Evolutionary conservation across 2,888 invertebrate genomes (phyloP), one percentile per base, ranked within the genome.

Genomic region (Sialis lutaria): DNA sequence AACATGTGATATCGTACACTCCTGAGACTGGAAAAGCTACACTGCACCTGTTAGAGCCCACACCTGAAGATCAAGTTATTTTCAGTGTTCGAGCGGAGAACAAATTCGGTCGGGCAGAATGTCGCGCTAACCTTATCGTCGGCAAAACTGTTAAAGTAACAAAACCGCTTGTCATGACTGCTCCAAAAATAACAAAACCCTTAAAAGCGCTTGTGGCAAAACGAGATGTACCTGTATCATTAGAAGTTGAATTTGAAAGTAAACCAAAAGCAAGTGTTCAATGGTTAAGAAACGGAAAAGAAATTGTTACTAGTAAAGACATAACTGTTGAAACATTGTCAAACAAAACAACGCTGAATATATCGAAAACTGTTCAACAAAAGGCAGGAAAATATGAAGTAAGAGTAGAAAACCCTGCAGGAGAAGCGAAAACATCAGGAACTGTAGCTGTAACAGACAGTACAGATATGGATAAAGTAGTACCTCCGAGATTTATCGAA

Each of bases 341-440:
- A 49, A 77, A 72, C 42, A 74, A 68, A 50, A 82, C 84, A 1
- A 73, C 67, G 40, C 65, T 89, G 31, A 72, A 65, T 53, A 75
- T 90, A 50, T 67, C 72, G 35, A 77, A 82, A 52, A 73, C 76
- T 55, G 75, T 76, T 40, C 81, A 79, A 60, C 81, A 81, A 58
- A 82, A 86, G 59, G 74, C 76, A 50, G 93, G 93, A 32, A 89
- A 88, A 64, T 93, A 91, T 64, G 90, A 91, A 70, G 79, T 90
- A 9, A 70, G 81, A 31, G 80, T 87, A n/a, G 74, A 78, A 56
- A 87, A 86, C 64, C 72, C 75, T 49, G 78, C 75, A 42, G 82
- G 88, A 8, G 80, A 86, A 58, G 83, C 82, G 2, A 79, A 83
- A 57, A 79, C 87, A 34, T 83, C 84, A 4, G 82, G 89, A 49